These are phyloP conservation scores for Coracopsis vasa DNA, from an alignment of 2,113 vertebrate genomes.

Conservation along the genomic window DNA sequence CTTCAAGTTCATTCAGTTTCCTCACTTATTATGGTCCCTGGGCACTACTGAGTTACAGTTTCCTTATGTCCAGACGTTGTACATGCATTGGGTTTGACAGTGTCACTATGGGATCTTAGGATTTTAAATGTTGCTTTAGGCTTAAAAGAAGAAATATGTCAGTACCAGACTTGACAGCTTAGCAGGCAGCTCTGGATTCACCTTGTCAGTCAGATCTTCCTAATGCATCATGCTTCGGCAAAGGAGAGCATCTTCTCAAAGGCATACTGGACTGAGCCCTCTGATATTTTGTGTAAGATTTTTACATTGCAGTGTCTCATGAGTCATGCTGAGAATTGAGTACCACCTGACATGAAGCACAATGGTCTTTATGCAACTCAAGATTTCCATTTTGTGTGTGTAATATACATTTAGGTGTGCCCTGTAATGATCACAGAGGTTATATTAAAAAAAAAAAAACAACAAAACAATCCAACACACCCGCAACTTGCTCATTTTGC, in stretches of 20 bases:
- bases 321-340: not conserved
- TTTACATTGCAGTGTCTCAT: not conserved
- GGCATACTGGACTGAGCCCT: not conserved
- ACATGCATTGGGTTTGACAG: not conserved
- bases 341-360: not conserved
- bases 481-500: not conserved
- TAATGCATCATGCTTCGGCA: not conserved
- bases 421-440: not conserved
- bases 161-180: not conserved
- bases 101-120: not conserved
- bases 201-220: not conserved
- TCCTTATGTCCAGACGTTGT: not conserved
- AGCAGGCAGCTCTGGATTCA: not conserved
- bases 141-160: not conserved
- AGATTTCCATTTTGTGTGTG: not conserved
- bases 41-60: not conserved
- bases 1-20: not conserved
- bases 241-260: not conserved
- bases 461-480: not conserved
- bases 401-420: not conserved
- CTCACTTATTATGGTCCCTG: not conserved
- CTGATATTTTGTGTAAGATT: not conserved
- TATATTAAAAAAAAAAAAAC: not conserved
- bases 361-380: not conserved
- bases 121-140: conserved; percentile 5